A percentile compares a stretch with the other conserved stretches of the same genome.
Evolutionary conservation across 2,797 vertebrate genomes (phyloP).

Genomic region (Triplophysa bombifrons): DNA sequence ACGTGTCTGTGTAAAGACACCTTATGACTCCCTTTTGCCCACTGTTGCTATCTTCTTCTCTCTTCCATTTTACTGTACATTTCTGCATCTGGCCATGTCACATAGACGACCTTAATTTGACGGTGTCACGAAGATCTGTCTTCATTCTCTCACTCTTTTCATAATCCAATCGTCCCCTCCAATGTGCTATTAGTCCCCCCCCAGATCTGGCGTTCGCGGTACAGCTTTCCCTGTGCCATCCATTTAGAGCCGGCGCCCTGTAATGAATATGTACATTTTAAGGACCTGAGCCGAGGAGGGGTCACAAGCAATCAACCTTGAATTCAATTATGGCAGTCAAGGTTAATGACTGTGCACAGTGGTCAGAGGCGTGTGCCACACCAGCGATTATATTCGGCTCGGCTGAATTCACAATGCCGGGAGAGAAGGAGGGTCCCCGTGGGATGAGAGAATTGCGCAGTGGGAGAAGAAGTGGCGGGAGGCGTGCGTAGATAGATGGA

Average conservation of each 20-base stretch:
- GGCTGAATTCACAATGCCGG: conserved; percentile 90
- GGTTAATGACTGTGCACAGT: conserved; percentile 99
- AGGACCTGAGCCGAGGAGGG: conserved; percentile 85
- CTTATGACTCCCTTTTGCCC: conserved; percentile 51
- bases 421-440: conserved; percentile 76
- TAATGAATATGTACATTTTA: conserved; percentile 99
- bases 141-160: conserved; percentile 99
- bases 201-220: conserved; percentile 4
- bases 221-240: conserved; percentile 96
- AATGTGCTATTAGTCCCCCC: conserved; percentile 94
- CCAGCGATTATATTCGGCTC: conserved; percentile 85
- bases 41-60: conserved; percentile 34
- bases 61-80: conserved; percentile 78
- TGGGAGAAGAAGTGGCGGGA: conserved; percentile 35
- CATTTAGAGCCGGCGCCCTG: conserved; percentile 85
- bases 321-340: conserved; percentile 99
- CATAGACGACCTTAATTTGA: conserved; percentile 92
- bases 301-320: conserved; percentile 99
- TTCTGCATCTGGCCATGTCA: conserved; percentile 79
- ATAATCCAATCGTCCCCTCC: conserved; percentile 98
- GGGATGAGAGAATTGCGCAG: conserved; percentile 66
- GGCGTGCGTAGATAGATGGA: conserved; percentile 68
- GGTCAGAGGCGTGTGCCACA: conserved; percentile 93
- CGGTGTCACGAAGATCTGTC: conserved; percentile 96
- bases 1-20: background rate